Evolutionary conservation across 92 coral and sea anemone species (phyloP), one percentile per base, ranked within the genome.

Genomic region (Galaxea fascicularis): DNA sequence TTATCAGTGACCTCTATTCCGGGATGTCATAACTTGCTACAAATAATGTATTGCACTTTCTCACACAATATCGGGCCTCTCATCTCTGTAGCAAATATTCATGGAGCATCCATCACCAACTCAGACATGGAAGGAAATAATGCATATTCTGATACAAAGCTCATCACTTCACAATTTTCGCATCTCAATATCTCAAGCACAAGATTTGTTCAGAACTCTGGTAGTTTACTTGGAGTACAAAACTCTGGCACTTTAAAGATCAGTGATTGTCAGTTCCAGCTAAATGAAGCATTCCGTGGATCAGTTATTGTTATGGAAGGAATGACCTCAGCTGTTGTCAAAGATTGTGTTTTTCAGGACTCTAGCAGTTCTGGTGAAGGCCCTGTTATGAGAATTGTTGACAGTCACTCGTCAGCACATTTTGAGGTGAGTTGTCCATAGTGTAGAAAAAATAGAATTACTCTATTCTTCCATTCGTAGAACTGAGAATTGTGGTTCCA

Each of bases 161-260:
- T 91, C 18, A 20, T 91, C 54, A 47, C 59, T 8, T 75, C 75
- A 21, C 79, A 70, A 35, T 78, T 73, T 58, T 35, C 78, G 49
- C 84, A 54, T 62, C 58, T 85, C 20, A 22, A 1, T 1, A 30
- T 91, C 21, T 22, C 63, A 5, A 58, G 21, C 13, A 82, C 89
- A 46, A 45, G 12, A 10, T 91, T 91, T 63, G 4, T 59, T 29
- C 67, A 57, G 16, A 91, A 91, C 66, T n/a, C 21, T 62, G 94
- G 94, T 11, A 73, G 30, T 51, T 17, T 70, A n/a, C 21, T 91
- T 0, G 75, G 76, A 71, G 41, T 83, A 16, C 26, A 82, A 27
- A 71, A 25, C 31, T 65, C 35, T 21, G 57, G 82, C 18, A 16
- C 52, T 51, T 74, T 76, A 52, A 79, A 64, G 65, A 66, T 84